These are phyloP conservation scores for Colletes latitarsis DNA, from an alignment of 1,140 invertebrate species.

Conservation along the genomic window DNA sequence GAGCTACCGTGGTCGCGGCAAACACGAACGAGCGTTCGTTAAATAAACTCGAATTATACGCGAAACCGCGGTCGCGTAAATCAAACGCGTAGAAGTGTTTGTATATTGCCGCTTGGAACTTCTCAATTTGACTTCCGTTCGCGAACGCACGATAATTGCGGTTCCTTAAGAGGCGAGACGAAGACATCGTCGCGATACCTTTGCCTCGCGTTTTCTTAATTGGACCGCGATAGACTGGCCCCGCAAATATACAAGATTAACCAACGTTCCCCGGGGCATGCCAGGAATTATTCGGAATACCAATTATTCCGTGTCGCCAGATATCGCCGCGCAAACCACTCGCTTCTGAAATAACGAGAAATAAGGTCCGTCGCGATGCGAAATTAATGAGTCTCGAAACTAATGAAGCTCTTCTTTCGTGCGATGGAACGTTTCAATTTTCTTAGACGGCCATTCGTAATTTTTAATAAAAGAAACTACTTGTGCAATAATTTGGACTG, in stretches of 20 bases:
- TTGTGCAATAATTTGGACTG: too few species aligned
- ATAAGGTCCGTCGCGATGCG: too few species aligned
- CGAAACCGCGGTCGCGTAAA: slow-evolving; percentile 15
- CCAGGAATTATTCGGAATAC: slow-evolving; percentile 20
- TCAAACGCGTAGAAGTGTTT: slow-evolving; percentile 29
- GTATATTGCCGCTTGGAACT: slow-evolving; percentile 58
- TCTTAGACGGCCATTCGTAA: too few species aligned
- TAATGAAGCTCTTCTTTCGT: too few species aligned
- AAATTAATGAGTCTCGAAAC: too few species aligned
- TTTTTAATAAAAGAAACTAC: too few species aligned
- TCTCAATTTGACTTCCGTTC: slow-evolving; percentile 70
- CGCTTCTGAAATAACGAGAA: not conserved
- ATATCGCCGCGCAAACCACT: not conserved
- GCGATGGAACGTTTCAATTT: too few species aligned
- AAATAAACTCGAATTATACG: slow-evolving; percentile 12
- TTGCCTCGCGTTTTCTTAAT: slow-evolving; percentile 58
- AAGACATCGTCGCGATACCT: slow-evolving; percentile 36
- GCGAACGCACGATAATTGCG: slow-evolving; percentile 59
- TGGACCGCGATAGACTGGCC: slow-evolving; percentile 53
- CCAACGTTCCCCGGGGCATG: not conserved
- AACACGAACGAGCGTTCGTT: slow-evolving; percentile 13
- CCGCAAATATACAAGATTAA: slow-evolving; percentile 30
- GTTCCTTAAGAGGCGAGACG: slow-evolving; percentile 63
- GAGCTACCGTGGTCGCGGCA: not conserved
- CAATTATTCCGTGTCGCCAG: slow-evolving; percentile 25